Percentiles rank a stretch among this genome's conserved stretches.
These are phyloP conservation scores for Crenichthys baileyi DNA, from an alignment of 2,797 vertebrate genomes.

Conservation along the genomic window DNA sequence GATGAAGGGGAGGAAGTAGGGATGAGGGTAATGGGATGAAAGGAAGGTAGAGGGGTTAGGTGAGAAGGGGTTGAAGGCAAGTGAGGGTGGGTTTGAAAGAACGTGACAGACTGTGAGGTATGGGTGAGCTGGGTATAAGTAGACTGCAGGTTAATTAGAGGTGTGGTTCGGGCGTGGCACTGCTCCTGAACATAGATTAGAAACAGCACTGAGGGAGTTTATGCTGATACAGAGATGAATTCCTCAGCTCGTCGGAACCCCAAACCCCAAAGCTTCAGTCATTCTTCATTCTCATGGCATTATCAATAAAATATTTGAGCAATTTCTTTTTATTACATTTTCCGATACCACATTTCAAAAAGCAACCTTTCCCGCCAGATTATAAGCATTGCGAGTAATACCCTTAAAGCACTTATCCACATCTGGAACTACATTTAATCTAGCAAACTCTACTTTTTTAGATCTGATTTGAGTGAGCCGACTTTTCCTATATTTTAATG, in stretches of 20 bases:
- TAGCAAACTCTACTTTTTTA: slow-evolving; percentile 27
- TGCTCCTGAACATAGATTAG: no score
- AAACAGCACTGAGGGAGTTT: no score
- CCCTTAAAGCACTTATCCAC: slow-evolving; percentile 42
- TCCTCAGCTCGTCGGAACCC: neutral
- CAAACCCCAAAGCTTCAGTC: neutral
- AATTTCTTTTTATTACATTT: neutral
- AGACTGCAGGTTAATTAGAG: no score
- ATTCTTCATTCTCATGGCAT: neutral
- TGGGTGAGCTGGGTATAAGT: no score
- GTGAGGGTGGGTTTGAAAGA: no score
- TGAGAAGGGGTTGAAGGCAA: no score
- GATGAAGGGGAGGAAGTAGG: no score
- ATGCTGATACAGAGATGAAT: neutral
- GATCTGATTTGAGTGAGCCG: slow-evolving; percentile 48
- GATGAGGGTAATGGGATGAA: no score
- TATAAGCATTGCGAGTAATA: slow-evolving; percentile 30
- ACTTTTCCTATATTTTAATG: slow-evolving; percentile 62
- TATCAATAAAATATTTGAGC: neutral
- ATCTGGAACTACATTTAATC: slow-evolving; percentile 56
- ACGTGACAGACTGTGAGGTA: no score
- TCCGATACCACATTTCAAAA: neutral
- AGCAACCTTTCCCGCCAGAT: neutral
- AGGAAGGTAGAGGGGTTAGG: no score
- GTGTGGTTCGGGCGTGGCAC: no score